phyloP scores from a whole-genome alignment of 2,888 invertebrate species.

The Phortica magna region DNA sequence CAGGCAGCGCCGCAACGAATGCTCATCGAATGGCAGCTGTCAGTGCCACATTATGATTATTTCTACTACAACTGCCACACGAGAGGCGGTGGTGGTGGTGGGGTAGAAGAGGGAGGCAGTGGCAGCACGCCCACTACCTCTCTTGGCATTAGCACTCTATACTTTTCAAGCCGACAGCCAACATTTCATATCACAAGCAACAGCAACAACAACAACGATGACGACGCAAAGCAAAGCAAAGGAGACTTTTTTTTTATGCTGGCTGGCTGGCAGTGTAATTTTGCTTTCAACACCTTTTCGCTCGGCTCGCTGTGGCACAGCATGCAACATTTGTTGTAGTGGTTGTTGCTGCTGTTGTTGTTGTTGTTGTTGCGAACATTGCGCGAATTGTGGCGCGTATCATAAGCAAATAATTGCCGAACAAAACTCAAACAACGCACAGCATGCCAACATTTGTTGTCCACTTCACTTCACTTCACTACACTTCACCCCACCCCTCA shows the following conservation, averaged over 20 bases:
- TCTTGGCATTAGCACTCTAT: neutral
- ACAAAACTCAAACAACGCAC: constrained; percentile 53
- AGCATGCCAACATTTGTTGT: constrained; percentile 27
- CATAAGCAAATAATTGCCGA: constrained; percentile 70
- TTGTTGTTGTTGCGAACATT: constrained; percentile 21
- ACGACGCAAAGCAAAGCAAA: neutral
- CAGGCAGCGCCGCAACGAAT: constrained; percentile 27
- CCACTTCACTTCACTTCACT: neutral
- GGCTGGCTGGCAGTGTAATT: constrained; percentile 64
- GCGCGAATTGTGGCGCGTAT: constrained; percentile 61
- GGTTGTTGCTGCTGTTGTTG: constrained; percentile 21
- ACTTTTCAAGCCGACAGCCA: neutral
- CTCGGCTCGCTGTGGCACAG: constrained; percentile 42
- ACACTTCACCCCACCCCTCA: neutral
- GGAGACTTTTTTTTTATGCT: constrained; percentile 44
- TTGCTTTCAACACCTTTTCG: constrained; percentile 69
- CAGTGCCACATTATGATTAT: constrained; percentile 30
- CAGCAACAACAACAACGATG: neutral
- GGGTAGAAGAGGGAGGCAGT: no score
- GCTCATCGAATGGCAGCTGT: neutral
- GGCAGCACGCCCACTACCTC: neutral
- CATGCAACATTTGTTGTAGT: constrained; percentile 51
- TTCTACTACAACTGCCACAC: constrained; percentile 11
- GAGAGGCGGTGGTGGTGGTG: no score
- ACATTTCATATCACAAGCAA: neutral